A percentile compares a stretch with the other conserved stretches of the same genome.
Conservation (phyloP, 2,113 vertebrate genomes). For the Hymenochirus boettgeri region DNA sequence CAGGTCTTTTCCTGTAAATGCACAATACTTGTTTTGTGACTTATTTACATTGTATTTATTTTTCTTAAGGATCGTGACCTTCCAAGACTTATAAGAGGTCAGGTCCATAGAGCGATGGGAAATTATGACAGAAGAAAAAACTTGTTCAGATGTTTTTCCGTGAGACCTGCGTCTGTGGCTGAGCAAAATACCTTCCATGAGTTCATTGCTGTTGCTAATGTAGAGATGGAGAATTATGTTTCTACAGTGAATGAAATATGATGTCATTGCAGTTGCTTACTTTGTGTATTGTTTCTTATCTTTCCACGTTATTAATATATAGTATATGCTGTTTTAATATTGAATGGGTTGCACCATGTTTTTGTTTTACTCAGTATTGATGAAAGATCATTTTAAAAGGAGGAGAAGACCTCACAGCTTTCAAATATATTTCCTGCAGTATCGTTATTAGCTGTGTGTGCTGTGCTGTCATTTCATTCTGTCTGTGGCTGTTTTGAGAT, state of each 20-base stretch:
- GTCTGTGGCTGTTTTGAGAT: no score
- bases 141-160: constrained; percentile 79
- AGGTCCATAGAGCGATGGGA: constrained; percentile 84
- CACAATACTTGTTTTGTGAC: neutral
- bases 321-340: no score
- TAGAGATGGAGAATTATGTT: constrained; percentile 72
- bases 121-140: constrained; percentile 78
- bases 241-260: constrained; percentile 72
- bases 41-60: neutral
- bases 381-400: no score
- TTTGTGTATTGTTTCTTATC: no score
- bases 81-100: constrained; percentile 86
- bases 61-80: constrained; percentile 77
- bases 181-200: constrained; percentile 80
- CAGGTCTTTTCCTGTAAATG: neutral
- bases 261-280: no score
- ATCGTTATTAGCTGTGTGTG: no score
- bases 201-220: constrained; percentile 71
- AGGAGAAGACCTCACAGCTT: no score
- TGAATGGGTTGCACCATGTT: no score
- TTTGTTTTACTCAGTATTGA: no score
- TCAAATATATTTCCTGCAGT: no score
- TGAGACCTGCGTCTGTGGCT: constrained; percentile 71
- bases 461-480: no score
- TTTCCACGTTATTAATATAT: no score